These are phyloP conservation scores for Tolmerus cingulatus DNA, from an alignment of 2,888 invertebrate species.

Conservation along the genomic window DNA sequence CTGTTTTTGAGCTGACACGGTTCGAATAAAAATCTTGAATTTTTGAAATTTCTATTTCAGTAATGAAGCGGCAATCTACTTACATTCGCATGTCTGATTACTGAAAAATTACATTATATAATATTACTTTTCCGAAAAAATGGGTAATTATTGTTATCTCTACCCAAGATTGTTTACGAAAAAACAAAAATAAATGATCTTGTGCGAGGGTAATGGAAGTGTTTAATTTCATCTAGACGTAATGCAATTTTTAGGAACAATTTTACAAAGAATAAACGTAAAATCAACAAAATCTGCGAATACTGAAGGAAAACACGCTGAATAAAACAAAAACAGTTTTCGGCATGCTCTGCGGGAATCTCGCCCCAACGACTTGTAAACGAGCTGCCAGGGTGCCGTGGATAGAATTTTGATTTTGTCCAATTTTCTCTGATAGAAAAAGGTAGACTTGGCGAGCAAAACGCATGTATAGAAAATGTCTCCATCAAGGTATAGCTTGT, in stretches of 20 bases:
- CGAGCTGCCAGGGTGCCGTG: slow-evolving; percentile 16
- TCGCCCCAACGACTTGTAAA: slow-evolving; percentile 22
- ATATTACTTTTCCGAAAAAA: neutral
- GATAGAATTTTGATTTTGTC: slow-evolving; percentile 30
- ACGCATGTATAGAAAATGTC: slow-evolving; percentile 18
- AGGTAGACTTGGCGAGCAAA: slow-evolving; percentile 7
- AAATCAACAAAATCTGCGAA: neutral
- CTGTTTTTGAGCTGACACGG: too few species aligned
- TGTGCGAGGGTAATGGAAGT: neutral
- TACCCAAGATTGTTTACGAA: neutral
- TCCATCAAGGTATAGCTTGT: slow-evolving; percentile 26
- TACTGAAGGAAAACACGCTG: neutral
- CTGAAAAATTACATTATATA: neutral
- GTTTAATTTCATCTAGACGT: neutral
- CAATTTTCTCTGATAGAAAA: slow-evolving; percentile 30
- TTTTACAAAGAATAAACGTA: neutral
- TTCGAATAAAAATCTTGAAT: too few species aligned
- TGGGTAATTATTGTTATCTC: neutral
- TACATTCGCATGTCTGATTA: too few species aligned
- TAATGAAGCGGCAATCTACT: neutral
- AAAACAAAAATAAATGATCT: neutral
- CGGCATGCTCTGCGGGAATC: neutral
- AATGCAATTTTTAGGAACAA: neutral
- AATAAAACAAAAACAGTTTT: slow-evolving; percentile 4
- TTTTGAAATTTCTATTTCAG: too few species aligned